Conservation (phyloP, 2,797 vertebrate genomes). For the Scolopax bukidnonensis region DNA sequence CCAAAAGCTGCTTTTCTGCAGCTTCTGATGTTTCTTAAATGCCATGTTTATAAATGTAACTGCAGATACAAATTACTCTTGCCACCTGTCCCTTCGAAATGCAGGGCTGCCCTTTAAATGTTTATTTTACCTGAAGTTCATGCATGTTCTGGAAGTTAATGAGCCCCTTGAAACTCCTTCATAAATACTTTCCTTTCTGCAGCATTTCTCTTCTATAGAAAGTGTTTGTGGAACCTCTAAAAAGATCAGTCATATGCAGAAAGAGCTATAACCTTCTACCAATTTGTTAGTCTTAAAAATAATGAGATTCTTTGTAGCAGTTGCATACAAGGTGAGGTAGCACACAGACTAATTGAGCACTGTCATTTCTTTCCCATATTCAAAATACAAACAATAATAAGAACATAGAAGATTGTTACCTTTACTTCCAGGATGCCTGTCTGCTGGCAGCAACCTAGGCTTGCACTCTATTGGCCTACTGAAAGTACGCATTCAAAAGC, state of each 20-base stretch:
- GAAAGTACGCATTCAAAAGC: not conserved
- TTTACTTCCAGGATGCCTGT: not conserved
- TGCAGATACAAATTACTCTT: conserved; percentile 27
- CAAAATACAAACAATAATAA: not conserved
- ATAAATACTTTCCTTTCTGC: not conserved
- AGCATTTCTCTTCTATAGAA: not conserved
- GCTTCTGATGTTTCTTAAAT: conserved; percentile 21
- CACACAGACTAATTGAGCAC: not conserved
- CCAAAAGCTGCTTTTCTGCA: not conserved
- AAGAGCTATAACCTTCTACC: not conserved
- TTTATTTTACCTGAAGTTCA: conserved; percentile 50
- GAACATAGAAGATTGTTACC: not conserved
- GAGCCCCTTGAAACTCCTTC: not conserved
- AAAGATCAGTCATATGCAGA: not conserved
- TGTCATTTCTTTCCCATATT: not conserved
- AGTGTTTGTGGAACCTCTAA: not conserved
- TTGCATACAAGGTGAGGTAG: not conserved
- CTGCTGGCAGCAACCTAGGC: not conserved
- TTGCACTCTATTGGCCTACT: not conserved
- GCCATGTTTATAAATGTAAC: conserved; percentile 61
- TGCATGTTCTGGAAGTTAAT: not conserved
- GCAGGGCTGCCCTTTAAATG: conserved; percentile 47
- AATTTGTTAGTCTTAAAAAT: not conserved
- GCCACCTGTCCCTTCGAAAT: conserved; percentile 51
- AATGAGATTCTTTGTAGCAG: not conserved